phyloP scores from a whole-genome alignment of 2,113 vertebrate genomes.

The crab-eating macaque (Macaca fascicularis) region DNA sequence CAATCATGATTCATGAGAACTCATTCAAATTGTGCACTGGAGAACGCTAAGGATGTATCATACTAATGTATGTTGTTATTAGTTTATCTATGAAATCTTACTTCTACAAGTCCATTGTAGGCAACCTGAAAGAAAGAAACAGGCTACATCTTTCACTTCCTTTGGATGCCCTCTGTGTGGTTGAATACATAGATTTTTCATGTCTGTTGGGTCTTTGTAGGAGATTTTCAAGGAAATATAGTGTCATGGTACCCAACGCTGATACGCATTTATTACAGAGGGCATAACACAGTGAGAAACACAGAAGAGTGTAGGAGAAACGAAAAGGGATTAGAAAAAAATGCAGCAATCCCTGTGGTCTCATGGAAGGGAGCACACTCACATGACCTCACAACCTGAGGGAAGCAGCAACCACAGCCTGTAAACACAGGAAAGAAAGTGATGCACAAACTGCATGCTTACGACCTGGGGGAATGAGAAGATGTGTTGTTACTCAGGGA shows the following conservation, averaged over 20 bases:
- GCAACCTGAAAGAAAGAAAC: background rate
- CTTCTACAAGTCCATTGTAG: background rate
- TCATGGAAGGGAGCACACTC: background rate
- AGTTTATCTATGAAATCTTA: background rate
- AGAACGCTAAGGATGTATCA: background rate
- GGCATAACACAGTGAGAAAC: background rate
- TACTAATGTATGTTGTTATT: background rate
- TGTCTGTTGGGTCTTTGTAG: background rate
- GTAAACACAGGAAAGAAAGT: background rate
- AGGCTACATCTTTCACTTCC: background rate
- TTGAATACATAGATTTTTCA: background rate
- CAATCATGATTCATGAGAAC: background rate
- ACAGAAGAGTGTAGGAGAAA: background rate
- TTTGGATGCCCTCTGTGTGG: background rate
- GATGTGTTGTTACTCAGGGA: background rate
- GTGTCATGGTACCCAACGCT: background rate
- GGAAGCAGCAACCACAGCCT: background rate
- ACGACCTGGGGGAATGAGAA: background rate
- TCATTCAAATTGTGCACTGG: background rate
- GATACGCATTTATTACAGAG: background rate
- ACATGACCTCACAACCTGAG: background rate
- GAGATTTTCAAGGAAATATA: background rate
- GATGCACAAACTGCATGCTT: background rate
- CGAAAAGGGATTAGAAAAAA: background rate
- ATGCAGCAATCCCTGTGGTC: background rate